Conservation (phyloP, 2,888 invertebrate genomes). For the Cryptus viduatorius region DNA sequence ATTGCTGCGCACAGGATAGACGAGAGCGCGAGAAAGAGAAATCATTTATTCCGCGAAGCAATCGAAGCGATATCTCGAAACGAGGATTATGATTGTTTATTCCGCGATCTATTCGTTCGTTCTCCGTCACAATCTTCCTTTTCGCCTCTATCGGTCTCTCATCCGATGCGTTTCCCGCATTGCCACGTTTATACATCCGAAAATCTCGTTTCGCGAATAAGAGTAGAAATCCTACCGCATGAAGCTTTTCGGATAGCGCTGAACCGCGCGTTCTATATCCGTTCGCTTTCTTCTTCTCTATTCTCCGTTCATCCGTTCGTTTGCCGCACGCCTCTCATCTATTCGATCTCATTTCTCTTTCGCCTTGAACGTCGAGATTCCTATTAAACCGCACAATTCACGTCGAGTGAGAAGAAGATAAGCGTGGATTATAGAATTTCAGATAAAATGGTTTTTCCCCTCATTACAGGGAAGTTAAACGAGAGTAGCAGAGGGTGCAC, state of each 20-base stretch:
- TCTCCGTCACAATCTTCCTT: background rate
- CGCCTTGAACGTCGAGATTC: conserved; percentile 29
- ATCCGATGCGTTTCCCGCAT: conserved; percentile 46
- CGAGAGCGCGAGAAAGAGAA: background rate
- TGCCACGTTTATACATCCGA: conserved; percentile 55
- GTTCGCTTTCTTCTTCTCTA: conserved; percentile 13
- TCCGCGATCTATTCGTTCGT: background rate
- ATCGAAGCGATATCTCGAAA: conserved; percentile 44
- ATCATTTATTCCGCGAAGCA: conserved; percentile 33
- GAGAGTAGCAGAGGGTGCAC: conserved; percentile 22
- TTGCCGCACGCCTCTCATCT: background rate
- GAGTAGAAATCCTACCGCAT: conserved; percentile 1
- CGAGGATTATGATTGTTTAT: conserved; percentile 49
- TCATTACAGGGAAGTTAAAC: conserved; percentile 62
- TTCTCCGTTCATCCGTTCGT: conserved; percentile 28
- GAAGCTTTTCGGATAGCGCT: conserved; percentile 1
- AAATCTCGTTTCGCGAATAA: conserved; percentile 56
- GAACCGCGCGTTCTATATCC: conserved; percentile 35
- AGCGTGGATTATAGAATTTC: conserved; percentile 66
- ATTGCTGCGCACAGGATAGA: no score
- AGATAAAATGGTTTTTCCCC: conserved; percentile 67
- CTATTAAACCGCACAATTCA: conserved; percentile 66
- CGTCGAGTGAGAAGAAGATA: conserved; percentile 35
- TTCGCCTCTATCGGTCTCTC: conserved; percentile 1
- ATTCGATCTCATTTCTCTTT: conserved; percentile 45